Percentiles rank a stretch among this genome's conserved stretches.
These are phyloP conservation scores for Meta bourneti DNA, from an alignment of 2,888 invertebrate genomes.

Conservation along the genomic window DNA sequence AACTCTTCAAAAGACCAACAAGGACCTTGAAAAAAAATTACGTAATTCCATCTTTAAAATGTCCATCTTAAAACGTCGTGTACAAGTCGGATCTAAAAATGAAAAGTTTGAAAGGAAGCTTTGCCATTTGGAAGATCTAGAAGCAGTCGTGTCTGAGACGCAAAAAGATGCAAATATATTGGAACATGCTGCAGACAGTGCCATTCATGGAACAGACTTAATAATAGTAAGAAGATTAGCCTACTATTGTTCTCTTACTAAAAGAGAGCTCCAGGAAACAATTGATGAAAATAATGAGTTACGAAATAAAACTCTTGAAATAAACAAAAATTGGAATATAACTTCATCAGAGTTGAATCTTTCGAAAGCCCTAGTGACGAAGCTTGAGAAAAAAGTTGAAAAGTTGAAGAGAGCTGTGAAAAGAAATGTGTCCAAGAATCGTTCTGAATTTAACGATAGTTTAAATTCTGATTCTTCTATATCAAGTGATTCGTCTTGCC, in stretches of 20 bases:
- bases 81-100: background rate
- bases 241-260: constrained; percentile 27
- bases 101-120: background rate
- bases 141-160: background rate
- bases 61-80: too few relatives aligned
- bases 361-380: background rate
- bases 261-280: background rate
- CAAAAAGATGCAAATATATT: constrained; percentile 9
- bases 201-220: background rate
- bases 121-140: background rate
- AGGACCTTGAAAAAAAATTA: background rate
- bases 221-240: background rate
- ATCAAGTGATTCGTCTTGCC: background rate
- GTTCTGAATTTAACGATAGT: too few relatives aligned
- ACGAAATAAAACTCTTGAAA: background rate
- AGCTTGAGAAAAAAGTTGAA: background rate
- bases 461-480: background rate
- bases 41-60: too few relatives aligned
- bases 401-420: background rate
- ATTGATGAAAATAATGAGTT: background rate
- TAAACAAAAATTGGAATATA: background rate
- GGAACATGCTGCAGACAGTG: background rate
- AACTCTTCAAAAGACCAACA: background rate
- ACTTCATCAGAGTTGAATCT: background rate
- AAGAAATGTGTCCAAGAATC: background rate